phyloP scores from a whole-genome alignment of 2,888 invertebrate species.

The Germaria angustata region DNA sequence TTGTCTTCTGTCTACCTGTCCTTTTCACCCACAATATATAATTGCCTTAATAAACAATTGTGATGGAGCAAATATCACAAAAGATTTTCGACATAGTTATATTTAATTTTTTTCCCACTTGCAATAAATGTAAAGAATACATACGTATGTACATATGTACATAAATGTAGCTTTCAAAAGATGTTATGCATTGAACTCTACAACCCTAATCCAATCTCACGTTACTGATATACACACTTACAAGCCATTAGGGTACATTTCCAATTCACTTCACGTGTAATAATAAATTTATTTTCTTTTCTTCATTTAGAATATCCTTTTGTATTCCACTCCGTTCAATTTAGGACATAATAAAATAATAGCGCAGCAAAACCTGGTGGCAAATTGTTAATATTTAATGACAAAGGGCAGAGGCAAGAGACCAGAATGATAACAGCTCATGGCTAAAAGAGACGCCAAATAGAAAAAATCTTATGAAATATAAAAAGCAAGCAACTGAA shows the following conservation, averaged over 20 bases:
- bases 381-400: constrained; percentile 30
- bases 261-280: background rate
- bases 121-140: background rate
- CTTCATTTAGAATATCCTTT: background rate
- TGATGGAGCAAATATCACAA: background rate
- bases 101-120: background rate
- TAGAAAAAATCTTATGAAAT: background rate
- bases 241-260: too few species aligned
- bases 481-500: background rate
- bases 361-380: background rate
- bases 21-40: background rate
- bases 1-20: background rate
- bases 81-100: too few species aligned
- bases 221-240: background rate
- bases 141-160: too few species aligned
- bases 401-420: background rate
- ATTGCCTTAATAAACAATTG: too few species aligned
- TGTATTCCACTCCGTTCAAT: background rate
- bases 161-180: background rate
- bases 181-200: background rate
- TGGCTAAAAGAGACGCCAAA: background rate
- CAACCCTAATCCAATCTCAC: background rate
- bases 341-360: background rate
- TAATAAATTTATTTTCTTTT: constrained; percentile 10
- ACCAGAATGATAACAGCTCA: background rate